These are phyloP conservation scores for Lichenostomus cassidix DNA, from an alignment of 2,113 vertebrate genomes.

Conservation along the genomic window DNA sequence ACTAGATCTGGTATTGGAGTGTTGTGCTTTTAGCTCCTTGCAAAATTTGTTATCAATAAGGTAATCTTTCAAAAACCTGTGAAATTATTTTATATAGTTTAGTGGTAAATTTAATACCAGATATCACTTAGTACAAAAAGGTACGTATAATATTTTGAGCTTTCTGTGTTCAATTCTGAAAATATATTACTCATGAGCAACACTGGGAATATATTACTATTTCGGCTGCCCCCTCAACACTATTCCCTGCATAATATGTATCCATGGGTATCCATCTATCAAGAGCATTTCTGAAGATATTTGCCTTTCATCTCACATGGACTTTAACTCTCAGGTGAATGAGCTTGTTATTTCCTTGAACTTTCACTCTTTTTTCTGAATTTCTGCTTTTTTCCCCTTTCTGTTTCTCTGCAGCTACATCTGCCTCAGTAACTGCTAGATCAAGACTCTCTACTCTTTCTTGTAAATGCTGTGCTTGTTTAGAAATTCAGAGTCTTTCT, in stretches of 20 bases:
- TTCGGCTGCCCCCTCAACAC: not conserved
- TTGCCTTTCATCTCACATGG: not conserved
- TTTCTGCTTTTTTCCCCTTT: not conserved
- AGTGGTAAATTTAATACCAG: not conserved
- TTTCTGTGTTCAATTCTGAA: not conserved
- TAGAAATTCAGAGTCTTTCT: not conserved
- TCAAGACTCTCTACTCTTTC: not conserved
- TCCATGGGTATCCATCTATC: not conserved
- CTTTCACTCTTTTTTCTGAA: not conserved
- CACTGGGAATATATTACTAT: not conserved
- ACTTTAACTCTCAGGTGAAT: not conserved
- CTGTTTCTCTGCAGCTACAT: not conserved
- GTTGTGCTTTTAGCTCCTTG: not conserved
- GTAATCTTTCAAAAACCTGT: not conserved
- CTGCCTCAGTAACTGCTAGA: not conserved
- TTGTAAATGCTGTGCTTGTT: not conserved
- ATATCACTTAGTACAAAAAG: not conserved
- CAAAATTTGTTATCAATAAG: not conserved
- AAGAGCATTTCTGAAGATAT: constrained; percentile 7
- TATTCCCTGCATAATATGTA: not conserved
- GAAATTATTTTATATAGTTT: not conserved
- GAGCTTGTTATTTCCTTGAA: not conserved
- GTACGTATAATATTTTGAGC: not conserved
- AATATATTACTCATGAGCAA: not conserved
- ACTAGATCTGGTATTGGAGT: not conserved